Evolutionary conservation across 2,888 invertebrate species (phyloP), one percentile per base, ranked within the genome.

Genomic region (Iphiclides podalirius): DNA sequence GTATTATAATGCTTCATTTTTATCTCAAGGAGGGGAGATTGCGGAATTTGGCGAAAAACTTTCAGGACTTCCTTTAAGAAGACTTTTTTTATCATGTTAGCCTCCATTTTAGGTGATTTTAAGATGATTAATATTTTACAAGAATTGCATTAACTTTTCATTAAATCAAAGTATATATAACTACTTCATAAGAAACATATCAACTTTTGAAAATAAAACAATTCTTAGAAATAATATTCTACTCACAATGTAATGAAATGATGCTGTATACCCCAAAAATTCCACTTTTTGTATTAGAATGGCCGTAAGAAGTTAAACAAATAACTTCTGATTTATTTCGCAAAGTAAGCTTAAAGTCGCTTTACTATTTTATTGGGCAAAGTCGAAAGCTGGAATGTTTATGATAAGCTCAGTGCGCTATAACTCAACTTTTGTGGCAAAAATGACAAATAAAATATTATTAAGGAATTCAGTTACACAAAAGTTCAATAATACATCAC

Each of bases 351-450:
- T 38, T 20, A 20, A 38, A 16, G 20, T 38, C 20, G 7, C 17
- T 23, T 38, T 12, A 38, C 4, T 75, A 79, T 72, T 78, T 82
- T 82, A 82, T 79, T 70, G 69, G 64, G 61, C 65, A 65, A 67
- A 67, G 67, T 70, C 64, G 73, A 76, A 80, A 75, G 72, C 61
- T 66, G 59, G 64, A 70, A 64, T 65, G 67, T 70, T 72, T 70
- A 70, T 78, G 75, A 77, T 75, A 76, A 75, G 72, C 58, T 63
- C 66, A 60, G 61, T 64, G 64, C 60, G 65, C 61, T 66, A 77
- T 82, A 79, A 81, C 79, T 82, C 73, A 72, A 66, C 62, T 83
- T 84, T 83, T 83, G 72, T 76, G 66, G 61, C 67, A 61, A 63
- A 59, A 66, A 66, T 71, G 79, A 63, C 72, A 74, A 76, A 82